Evolutionary conservation across 2,113 vertebrate genomes (phyloP).

Genomic region (Tachuris rubrigastra): DNA sequence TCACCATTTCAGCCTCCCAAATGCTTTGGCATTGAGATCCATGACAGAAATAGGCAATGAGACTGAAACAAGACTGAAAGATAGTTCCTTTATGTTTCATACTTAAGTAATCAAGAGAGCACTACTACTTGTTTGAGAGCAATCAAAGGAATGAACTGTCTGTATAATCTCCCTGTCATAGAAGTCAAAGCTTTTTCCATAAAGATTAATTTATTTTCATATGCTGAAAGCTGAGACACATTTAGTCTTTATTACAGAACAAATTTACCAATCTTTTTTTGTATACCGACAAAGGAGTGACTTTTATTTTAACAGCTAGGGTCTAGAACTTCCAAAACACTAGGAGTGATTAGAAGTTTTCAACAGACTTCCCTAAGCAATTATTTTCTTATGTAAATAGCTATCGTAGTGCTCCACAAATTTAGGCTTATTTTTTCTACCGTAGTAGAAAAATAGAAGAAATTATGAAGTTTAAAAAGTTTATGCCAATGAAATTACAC

Average conservation of each 20-base stretch:
- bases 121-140: not conserved
- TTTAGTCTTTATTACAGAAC: not conserved
- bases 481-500: not conserved
- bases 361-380: not conserved
- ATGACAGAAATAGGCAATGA: not conserved
- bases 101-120: not conserved
- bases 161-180: not conserved
- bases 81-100: not conserved
- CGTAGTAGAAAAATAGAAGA: not conserved
- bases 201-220: not conserved
- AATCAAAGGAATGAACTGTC: not conserved
- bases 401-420: not conserved
- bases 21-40: not conserved
- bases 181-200: not conserved
- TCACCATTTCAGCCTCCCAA: not conserved
- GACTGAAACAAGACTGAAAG: not conserved
- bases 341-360: not conserved
- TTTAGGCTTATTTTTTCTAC: not conserved
- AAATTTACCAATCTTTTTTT: not conserved
- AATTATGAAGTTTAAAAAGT: not conserved
- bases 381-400: not conserved
- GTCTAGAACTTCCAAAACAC: not conserved
- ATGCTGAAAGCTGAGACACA: not conserved
- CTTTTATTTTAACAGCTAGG: not conserved
- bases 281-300: not conserved